Base-by-base conservation (phyloP, 1,140 invertebrate genomes). In the Plectrocnemia conspersa region DNA sequence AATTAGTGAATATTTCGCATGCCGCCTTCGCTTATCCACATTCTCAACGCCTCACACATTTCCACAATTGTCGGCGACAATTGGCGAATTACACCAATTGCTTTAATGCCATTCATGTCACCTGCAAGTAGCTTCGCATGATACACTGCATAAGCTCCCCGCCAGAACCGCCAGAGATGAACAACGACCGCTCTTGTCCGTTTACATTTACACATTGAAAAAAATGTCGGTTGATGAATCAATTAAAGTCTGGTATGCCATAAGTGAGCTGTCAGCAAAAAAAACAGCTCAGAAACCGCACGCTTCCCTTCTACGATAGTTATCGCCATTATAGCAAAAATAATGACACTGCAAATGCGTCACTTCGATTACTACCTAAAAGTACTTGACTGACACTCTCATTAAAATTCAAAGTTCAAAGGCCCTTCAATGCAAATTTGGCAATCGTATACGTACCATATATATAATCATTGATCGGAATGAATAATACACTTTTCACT, bases 1-100 rank as follows among this genome's bases (percentile, higher is more conserved):
- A 47, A 47, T 47, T 47, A 32, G n/a, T 15, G 5, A 19, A 47
- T 24, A 47, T 47, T 4, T 13, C 27, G 25, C 19, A 4, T n/a
- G 9, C 13, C 41, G 41, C 41, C 41, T 23, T 44, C 41, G 41
- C 23, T 24, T 23, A 44, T 44, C 41, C 41, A 23, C n/a, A 23
- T 7, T 23, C 21, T 23, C 23, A 15, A 23, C 23, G 21, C 25
- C 19, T 44, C 41, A 44, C 41, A 23, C 25, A 19, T 44, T 44
- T 44, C 23, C 25, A 23, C 36, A 40, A 40, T 40, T 40, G 36
- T 18, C 41, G 25, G 21, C 21, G 11, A 19, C 41, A 40, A 40
- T 40, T 40, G 11, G 21, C 16, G n/a, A n/a, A n/a, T n/a, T n/a
- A n/a, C n/a, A n/a, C n/a, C n/a, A n/a, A n/a, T n/a, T n/a, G n/a